Evolutionary conservation across 2,113 vertebrate genomes (phyloP), one percentile per base, ranked within the genome.

Genomic region (Gymnocephalus cernua): DNA sequence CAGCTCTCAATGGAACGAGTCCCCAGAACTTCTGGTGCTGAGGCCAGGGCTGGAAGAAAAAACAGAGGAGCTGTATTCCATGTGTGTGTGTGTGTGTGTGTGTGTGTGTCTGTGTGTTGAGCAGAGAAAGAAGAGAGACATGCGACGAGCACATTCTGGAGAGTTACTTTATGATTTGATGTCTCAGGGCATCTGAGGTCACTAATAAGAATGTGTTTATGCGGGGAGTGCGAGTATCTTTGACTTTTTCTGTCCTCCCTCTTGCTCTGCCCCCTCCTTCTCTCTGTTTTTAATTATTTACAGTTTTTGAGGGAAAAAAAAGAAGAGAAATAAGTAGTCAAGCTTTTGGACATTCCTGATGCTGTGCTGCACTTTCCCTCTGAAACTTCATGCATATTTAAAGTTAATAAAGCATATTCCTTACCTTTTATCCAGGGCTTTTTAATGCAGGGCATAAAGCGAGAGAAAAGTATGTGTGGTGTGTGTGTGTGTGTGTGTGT

Each of bases 351-450:
- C 88, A 93, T 93, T 93, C 86, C 79, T 88, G 84, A 93, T 91
- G 90, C 84, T 85, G 73, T 77, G 91, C 93, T 84, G 91, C 92
- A 93, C 94, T 93, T 94, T 92, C 88, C 85, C 90, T 93, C 92
- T 89, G 93, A 94, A 95, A 94, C 91, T 89, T 94, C 94, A 95
- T 95, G 91, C 94, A 95, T 95, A 94, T 94, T 94, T 95, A 93
- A 95, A 94, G 88, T 94, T 95, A 94, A 95, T 95, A 95, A 95
- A 94, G 92, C 90, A 91, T 84, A 91, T 93, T 92, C 89, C 92
- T 93, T 93, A 94, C 93, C 91, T 94, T 95, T 93, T 94, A 95
- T 94, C 93, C 88, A 64, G 83, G 88, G 86, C 71, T 91, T 89
- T 92, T 93, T 92, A 93, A 92, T 87, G 86, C 79, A 66, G 48